Evolutionary conservation across 2,888 invertebrate genomes (phyloP).

Genomic region (Phania funesta): DNA sequence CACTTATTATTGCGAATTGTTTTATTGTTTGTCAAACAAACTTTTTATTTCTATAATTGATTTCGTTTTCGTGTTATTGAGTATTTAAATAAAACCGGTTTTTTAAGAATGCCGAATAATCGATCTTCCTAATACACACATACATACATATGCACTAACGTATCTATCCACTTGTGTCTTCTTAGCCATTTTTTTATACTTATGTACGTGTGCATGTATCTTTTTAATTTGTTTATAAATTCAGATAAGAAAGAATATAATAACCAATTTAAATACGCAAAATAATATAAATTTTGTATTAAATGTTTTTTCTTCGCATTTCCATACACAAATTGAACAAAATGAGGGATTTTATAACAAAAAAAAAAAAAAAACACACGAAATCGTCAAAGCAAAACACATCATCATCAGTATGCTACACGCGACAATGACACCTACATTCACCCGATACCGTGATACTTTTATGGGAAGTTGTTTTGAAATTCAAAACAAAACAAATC

Average conservation of each 20-base stretch:
- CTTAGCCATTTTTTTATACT: neutral
- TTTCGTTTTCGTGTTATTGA: too few species aligned
- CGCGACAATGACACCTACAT: slow-evolving; percentile 63
- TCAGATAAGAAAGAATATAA: neutral
- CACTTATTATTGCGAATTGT: too few species aligned
- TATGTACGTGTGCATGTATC: too few species aligned
- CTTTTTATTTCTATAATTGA: too few species aligned
- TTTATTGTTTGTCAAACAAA: too few species aligned
- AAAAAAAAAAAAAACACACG: slow-evolving; percentile 40
- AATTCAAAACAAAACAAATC: slow-evolving; percentile 42
- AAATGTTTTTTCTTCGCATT: slow-evolving; percentile 43
- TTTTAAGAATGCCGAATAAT: too few species aligned
- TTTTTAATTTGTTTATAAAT: neutral
- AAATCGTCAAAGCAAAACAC: slow-evolving; percentile 25
- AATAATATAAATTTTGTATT: slow-evolving; percentile 34
- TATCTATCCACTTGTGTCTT: neutral
- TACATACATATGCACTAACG: too few species aligned
- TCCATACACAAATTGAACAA: slow-evolving; percentile 23
- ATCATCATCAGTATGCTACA: slow-evolving; percentile 59
- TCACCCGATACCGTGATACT: slow-evolving; percentile 44
- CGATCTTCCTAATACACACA: too few species aligned
- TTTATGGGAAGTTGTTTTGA: slow-evolving; percentile 62
- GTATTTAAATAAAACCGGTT: too few species aligned
- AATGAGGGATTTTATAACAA: slow-evolving; percentile 14
- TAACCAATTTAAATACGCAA: slow-evolving; percentile 46